phyloP scores from a whole-genome alignment of 2,888 invertebrate genomes.

The Xestia c-nigrum region DNA sequence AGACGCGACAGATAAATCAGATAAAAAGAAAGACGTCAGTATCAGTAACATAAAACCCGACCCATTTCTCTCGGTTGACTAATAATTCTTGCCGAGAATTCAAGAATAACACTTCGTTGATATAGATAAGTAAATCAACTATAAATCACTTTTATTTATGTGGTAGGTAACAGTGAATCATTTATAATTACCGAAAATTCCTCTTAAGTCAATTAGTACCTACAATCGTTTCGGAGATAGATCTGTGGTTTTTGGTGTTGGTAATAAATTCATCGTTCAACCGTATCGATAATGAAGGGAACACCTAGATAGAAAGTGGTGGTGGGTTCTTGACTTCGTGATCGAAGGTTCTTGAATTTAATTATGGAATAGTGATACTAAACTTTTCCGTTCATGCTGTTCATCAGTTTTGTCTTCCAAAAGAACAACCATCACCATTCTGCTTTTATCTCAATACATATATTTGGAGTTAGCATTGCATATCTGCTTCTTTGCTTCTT shows the following conservation, averaged over 20 bases:
- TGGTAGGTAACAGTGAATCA: constrained; percentile 41
- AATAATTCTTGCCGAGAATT: constrained; percentile 41
- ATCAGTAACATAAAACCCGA: constrained; percentile 8
- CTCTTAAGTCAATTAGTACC: constrained; percentile 33
- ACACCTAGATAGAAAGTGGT: background rate
- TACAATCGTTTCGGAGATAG: constrained; percentile 26
- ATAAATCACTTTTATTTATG: constrained; percentile 47
- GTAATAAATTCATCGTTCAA: constrained; percentile 22
- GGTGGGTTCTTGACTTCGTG: background rate
- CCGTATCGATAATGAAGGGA: background rate
- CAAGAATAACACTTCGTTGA: constrained; percentile 37
- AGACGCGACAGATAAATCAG: background rate
- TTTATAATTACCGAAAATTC: constrained; percentile 46
- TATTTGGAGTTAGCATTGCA: background rate
- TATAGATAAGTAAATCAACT: constrained; percentile 42
- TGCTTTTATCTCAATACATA: background rate
- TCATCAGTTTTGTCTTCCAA: background rate
- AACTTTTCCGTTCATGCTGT: no score
- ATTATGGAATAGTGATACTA: background rate
- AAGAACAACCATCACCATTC: background rate
- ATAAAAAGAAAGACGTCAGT: constrained; percentile 26
- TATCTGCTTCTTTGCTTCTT: no score
- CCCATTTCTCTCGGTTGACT: constrained; percentile 38
- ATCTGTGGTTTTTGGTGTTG: constrained; percentile 6
- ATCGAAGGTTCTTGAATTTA: background rate